Evolutionary conservation across 2,113 vertebrate species (phyloP).

Genomic region (Myotis lucifugus): DNA sequence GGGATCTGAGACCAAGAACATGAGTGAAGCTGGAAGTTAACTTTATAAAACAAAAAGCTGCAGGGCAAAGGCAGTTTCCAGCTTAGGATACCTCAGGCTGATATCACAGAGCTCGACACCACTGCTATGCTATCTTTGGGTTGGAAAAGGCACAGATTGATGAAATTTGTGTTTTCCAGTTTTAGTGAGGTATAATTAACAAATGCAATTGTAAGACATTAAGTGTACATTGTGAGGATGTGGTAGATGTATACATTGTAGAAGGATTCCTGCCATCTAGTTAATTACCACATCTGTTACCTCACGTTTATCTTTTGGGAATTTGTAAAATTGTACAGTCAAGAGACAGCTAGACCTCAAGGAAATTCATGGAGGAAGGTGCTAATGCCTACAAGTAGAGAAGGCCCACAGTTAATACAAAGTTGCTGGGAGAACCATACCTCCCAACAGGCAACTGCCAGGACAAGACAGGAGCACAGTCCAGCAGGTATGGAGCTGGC

Average conservation of each 20-base stretch:
- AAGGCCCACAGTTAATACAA: neutral
- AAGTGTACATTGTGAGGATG: neutral
- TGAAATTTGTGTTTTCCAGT: neutral
- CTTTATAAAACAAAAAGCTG: neutral
- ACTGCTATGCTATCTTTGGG: neutral
- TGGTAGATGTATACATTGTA: neutral
- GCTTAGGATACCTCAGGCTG: too few relatives aligned
- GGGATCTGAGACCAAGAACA: neutral
- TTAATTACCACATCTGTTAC: neutral
- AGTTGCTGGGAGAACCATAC: neutral
- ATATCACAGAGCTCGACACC: neutral
- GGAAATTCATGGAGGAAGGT: neutral
- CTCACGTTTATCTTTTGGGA: neutral
- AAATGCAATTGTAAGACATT: neutral
- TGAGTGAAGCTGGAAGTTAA: neutral
- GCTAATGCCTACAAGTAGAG: neutral
- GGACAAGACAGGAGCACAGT: neutral
- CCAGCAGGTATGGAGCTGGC: neutral
- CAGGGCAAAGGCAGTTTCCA: neutral
- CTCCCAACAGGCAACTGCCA: neutral
- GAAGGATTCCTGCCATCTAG: neutral
- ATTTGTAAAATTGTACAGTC: neutral
- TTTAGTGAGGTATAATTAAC: neutral
- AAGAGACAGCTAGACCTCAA: neutral
- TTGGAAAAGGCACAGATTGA: neutral